These are phyloP conservation scores for Fratercula arctica DNA, from an alignment of 2,797 vertebrate species.

Conservation along the genomic window DNA sequence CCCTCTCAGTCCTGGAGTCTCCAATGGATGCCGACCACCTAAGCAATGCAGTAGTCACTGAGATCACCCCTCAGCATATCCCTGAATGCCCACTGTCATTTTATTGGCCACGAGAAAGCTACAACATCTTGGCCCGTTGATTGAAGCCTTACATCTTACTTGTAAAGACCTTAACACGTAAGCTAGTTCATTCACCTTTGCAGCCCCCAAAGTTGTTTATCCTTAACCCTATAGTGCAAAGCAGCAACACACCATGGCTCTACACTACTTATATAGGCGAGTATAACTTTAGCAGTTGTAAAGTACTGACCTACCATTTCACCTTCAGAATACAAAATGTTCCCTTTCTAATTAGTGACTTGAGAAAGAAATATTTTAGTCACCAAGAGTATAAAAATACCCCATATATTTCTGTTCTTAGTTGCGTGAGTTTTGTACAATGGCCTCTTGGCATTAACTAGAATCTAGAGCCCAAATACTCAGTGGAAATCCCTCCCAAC, in stretches of 20 bases:
- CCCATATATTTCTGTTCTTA: constrained; percentile 21
- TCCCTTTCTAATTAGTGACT: constrained; percentile 69
- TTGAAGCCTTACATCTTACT: background rate
- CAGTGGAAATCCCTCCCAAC: constrained; percentile 58
- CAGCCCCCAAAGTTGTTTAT: background rate
- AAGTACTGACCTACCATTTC: constrained; percentile 59
- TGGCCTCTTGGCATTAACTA: constrained; percentile 47
- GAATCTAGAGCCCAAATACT: constrained; percentile 64
- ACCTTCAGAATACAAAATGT: constrained; percentile 63
- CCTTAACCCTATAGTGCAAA: background rate
- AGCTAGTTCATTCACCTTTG: background rate
- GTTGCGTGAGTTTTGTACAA: constrained; percentile 27
- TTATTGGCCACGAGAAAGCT: background rate
- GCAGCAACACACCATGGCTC: background rate
- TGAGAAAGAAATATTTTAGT: constrained; percentile 65
- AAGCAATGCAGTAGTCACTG: background rate
- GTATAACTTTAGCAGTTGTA: background rate
- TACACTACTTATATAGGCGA: background rate
- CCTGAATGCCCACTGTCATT: background rate
- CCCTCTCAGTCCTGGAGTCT: background rate
- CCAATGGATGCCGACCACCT: background rate
- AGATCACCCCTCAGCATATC: background rate
- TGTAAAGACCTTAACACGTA: background rate
- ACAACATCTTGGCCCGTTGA: background rate
- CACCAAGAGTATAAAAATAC: constrained; percentile 58